Evolutionary conservation across 2,113 vertebrate species (phyloP), one percentile per base, ranked within the genome.

Genomic region (Microcebus murinus): DNA sequence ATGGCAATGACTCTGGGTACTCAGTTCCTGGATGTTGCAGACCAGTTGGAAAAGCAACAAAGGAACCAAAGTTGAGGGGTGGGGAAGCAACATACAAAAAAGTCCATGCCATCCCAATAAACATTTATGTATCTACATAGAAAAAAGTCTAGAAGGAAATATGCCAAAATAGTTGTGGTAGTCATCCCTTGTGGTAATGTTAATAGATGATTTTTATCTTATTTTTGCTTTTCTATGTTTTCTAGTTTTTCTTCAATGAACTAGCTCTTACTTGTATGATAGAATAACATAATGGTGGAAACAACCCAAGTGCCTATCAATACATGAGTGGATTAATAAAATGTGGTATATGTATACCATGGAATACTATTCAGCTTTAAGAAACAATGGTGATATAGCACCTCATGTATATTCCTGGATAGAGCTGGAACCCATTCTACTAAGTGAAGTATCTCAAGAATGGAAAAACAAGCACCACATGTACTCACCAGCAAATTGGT

Each of bases 1-100:
- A 45, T 14, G 67, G 68, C 48, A 73, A 34, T 27, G 50, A 27
- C 67, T 88, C 14, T 1, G 48, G 3, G 39, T 59, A 80, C 74
- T 45, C 68, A 81, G 6, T 45, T 67, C 61, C 29, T 13, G 85
- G 36, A 17, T 71, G 29, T 61, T 61, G 34, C 45, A 93, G 94
- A 79, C 61, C 73, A 71, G n/a, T 17, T 90, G 68, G 84, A 87
- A 96, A 96, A 81, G 39, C 31, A 79, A 57, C 61, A 86, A 39
- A 71, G 18, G 70, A 81, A 83, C 71, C 31, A 13, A 50, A 4
- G 34, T 29, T 6, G 25, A 20, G 11, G 14, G 31, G 29, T 25
- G 23, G 39, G 36, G 42, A 34, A 29, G 6, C 12, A 55, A 36
- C 7, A 57, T 34, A 39, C 18, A 27, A 27, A 83, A 50, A 74